Percentiles rank a stretch among this genome's conserved stretches.
Evolutionary conservation across 2,797 vertebrate species (phyloP).

Genomic region (Peromyscus melanophrys): DNA sequence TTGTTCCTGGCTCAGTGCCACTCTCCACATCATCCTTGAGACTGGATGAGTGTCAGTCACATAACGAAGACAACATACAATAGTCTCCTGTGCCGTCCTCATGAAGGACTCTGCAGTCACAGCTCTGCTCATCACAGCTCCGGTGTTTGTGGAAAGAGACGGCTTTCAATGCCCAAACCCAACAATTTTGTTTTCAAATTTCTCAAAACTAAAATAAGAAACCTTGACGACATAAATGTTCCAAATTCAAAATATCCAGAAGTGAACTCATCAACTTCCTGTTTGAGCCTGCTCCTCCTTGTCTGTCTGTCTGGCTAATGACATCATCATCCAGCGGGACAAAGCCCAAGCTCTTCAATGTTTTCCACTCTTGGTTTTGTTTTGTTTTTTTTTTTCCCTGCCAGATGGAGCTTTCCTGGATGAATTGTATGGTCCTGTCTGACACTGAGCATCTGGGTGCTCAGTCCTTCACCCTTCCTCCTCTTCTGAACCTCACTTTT

Average conservation of each 20-base stretch:
- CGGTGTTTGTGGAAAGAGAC: constrained; percentile 63
- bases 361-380: not conserved
- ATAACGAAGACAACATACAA: not conserved
- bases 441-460: not conserved
- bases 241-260: constrained; percentile 81
- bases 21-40: not conserved
- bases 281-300: not conserved
- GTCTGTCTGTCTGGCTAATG: constrained; percentile 57
- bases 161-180: constrained; percentile 68
- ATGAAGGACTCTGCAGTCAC: not conserved
- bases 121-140: not conserved
- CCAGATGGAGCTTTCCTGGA: not conserved
- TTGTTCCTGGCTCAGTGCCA: not conserved
- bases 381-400: not conserved
- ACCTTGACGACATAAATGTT: constrained; percentile 80
- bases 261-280: constrained; percentile 81
- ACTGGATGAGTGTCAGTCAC: not conserved
- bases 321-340: constrained; percentile 66
- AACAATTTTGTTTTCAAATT: constrained; percentile 83
- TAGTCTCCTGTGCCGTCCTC: not conserved
- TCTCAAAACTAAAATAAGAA: constrained; percentile 84
- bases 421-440: not conserved
- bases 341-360: constrained; percentile 17
- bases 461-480: not conserved
- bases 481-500: not conserved